A percentile compares a stretch with the other conserved stretches of the same genome.
phyloP scores from a whole-genome alignment of 2,888 invertebrate species.

The Synanthedon formicaeformis region DNA sequence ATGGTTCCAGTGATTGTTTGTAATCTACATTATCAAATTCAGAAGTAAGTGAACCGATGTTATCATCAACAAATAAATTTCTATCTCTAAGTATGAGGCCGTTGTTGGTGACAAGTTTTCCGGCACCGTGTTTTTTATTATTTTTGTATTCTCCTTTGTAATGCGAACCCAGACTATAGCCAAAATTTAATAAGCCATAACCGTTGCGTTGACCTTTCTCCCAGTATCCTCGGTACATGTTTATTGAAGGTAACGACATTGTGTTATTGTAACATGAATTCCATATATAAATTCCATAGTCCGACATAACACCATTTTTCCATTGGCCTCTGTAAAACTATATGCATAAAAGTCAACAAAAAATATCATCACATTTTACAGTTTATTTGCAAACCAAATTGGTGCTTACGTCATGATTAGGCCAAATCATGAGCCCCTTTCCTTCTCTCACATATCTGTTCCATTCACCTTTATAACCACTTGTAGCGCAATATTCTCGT shows the following conservation, averaged over 20 bases:
- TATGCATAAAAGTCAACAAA: not conserved
- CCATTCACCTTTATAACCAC: slow-evolving; percentile 71
- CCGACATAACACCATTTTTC: slow-evolving; percentile 67
- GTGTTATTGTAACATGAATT: slow-evolving; percentile 58
- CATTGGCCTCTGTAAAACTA: slow-evolving; percentile 73
- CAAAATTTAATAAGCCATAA: slow-evolving; percentile 57
- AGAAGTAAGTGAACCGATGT: slow-evolving; percentile 31
- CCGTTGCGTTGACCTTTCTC: slow-evolving; percentile 64
- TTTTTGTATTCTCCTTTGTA: slow-evolving; percentile 68
- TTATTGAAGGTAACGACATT: slow-evolving; percentile 64
- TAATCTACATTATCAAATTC: slow-evolving; percentile 14
- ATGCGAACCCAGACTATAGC: slow-evolving; percentile 63
- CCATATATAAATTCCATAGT: slow-evolving; percentile 73
- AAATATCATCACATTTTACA: not conserved
- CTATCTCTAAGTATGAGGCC: slow-evolving; percentile 59
- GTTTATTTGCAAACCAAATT: not conserved
- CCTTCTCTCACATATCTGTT: slow-evolving; percentile 61
- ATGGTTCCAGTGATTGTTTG: slow-evolving; percentile 24
- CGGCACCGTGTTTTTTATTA: slow-evolving; percentile 70
- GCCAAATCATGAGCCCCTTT: slow-evolving; percentile 72
- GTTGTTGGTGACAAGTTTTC: slow-evolving; percentile 67
- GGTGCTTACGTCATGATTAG: slow-evolving; percentile 67
- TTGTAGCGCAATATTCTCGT: slow-evolving; percentile 42
- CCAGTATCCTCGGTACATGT: slow-evolving; percentile 69
- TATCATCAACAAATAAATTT: slow-evolving; percentile 65